A percentile compares a stretch with the other conserved stretches of the same genome.
Conservation (phyloP, 2,888 invertebrate species). For the Pyrgus malvae region DNA sequence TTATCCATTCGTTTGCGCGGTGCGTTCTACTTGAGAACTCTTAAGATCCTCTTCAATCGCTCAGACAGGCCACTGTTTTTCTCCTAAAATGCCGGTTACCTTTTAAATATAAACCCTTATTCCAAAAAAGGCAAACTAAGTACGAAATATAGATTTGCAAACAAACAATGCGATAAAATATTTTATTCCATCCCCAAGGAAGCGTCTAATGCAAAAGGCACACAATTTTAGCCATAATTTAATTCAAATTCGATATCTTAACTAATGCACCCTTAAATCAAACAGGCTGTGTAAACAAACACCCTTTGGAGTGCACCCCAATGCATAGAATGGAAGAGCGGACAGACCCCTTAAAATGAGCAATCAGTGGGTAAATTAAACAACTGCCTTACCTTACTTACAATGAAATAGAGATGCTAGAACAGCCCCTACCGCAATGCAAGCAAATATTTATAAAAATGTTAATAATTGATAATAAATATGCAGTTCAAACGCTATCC, state of each 20-base stretch:
- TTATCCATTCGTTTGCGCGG: too few species aligned
- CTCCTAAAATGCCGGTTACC: too few species aligned
- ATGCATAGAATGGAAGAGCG: conserved; percentile 48
- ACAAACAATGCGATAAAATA: too few species aligned
- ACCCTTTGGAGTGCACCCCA: conserved; percentile 60
- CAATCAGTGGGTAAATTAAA: conserved; percentile 79
- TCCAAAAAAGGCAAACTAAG: too few species aligned
- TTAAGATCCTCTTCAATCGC: too few species aligned
- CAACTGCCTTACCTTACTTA: conserved; percentile 55
- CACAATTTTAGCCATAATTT: conserved; percentile 34
- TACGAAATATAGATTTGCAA: too few species aligned
- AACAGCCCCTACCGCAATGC: background rate
- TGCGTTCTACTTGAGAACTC: too few species aligned
- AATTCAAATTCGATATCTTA: conserved; percentile 53
- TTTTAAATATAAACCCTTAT: too few species aligned
- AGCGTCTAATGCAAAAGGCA: background rate
- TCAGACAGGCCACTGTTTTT: too few species aligned
- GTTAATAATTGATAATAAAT: too few species aligned
- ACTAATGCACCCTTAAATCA: conserved; percentile 61
- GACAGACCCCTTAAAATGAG: conserved; percentile 67
- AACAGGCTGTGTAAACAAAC: conserved; percentile 51
- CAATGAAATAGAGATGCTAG: background rate
- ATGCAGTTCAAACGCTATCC: too few species aligned
- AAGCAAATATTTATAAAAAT: background rate
- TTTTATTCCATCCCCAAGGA: too few species aligned